These are phyloP conservation scores for Coelopa pilipes DNA, from an alignment of 2,888 invertebrate genomes.

Conservation along the genomic window DNA sequence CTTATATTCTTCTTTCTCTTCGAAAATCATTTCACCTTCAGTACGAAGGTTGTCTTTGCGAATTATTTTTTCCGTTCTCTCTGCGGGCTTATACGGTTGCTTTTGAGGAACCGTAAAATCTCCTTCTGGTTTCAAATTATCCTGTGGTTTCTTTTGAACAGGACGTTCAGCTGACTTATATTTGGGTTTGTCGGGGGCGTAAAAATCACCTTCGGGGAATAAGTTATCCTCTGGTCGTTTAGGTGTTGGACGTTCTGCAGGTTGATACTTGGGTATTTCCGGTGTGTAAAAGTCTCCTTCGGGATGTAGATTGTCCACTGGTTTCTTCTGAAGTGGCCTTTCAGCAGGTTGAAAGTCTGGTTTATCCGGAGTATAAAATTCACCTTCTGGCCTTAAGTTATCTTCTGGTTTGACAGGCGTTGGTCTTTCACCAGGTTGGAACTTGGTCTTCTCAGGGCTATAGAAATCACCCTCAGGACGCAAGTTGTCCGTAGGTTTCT, in stretches of 20 bases:
- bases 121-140: conserved; percentile 67
- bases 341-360: conserved; percentile 64
- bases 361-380: conserved; percentile 53
- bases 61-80: conserved; percentile 65
- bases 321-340: conserved; percentile 65
- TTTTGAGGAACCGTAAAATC: conserved; percentile 53
- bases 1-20: conserved; percentile 54
- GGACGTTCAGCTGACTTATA: conserved; percentile 63
- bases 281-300: conserved; percentile 71
- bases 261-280: conserved; percentile 65
- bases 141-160: conserved; percentile 69
- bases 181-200: conserved; percentile 72
- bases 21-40: conserved; percentile 45
- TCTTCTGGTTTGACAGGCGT: conserved; percentile 68
- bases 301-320: conserved; percentile 69
- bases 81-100: conserved; percentile 64
- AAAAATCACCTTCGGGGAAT: conserved; percentile 68
- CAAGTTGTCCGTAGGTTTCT: conserved; percentile 73
- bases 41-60: conserved; percentile 70
- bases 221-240: conserved; percentile 61
- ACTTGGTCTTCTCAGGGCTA: conserved; percentile 65
- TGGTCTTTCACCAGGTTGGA: conserved; percentile 59
- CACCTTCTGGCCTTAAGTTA: conserved; percentile 52
- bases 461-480: conserved; percentile 70
- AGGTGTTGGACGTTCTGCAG: conserved; percentile 67